Percentiles rank a stretch among this genome's conserved stretches.
These are phyloP conservation scores for Tetheella fluctuosa DNA, from an alignment of 2,888 invertebrate species.

Conservation along the genomic window DNA sequence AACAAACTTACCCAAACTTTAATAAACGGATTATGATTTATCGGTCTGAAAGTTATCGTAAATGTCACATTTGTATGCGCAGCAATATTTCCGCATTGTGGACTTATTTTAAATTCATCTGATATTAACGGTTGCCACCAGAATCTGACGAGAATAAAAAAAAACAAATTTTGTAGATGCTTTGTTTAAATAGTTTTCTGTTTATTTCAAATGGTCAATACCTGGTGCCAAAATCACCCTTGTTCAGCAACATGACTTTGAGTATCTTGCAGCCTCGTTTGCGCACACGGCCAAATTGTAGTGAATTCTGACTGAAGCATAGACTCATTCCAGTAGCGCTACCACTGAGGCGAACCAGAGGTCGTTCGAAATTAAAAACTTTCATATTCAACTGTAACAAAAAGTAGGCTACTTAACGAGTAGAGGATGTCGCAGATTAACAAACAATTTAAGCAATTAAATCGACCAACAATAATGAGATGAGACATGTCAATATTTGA, in stretches of 20 bases:
- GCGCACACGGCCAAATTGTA: conserved; percentile 76
- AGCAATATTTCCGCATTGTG: conserved; percentile 85
- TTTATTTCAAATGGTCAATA: conserved; percentile 29
- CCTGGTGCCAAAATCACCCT: conserved; percentile 76
- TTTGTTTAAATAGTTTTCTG: neutral
- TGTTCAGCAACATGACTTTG: conserved; percentile 74
- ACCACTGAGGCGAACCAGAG: conserved; percentile 70
- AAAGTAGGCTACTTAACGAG: no score
- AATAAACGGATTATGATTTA: conserved; percentile 71
- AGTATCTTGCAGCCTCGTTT: conserved; percentile 71
- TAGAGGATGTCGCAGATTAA: no score
- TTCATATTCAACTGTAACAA: conserved; percentile 69
- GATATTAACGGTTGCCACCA: conserved; percentile 76
- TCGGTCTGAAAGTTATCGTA: conserved; percentile 85
- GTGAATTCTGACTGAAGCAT: conserved; percentile 68
- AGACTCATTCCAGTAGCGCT: conserved; percentile 75
- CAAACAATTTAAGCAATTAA: no score
- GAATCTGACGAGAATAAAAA: conserved; percentile 52
- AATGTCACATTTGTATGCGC: conserved; percentile 86
- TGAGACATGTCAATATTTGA: no score
- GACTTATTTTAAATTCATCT: conserved; percentile 84
- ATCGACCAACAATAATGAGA: no score
- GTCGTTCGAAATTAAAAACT: conserved; percentile 67
- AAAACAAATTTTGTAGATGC: neutral
- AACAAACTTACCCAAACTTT: conserved; percentile 73